These are phyloP conservation scores for Calonectris borealis DNA, from an alignment of 2,113 vertebrate species.

Conservation along the genomic window DNA sequence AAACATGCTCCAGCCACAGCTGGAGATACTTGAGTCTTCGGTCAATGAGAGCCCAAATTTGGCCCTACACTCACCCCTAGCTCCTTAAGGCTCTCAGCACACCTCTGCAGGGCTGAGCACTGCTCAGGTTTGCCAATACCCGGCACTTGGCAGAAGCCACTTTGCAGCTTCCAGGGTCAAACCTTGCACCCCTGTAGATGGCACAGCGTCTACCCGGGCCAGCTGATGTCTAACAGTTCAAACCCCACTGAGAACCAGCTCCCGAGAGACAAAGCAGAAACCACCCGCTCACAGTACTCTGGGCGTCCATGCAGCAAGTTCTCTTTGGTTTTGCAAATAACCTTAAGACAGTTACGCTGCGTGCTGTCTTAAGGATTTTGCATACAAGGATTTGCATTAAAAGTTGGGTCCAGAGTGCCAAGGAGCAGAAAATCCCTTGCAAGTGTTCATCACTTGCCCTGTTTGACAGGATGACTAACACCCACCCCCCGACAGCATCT, in stretches of 20 bases:
- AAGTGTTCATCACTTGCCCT: background rate
- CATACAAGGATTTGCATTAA: background rate
- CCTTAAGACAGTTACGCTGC: background rate
- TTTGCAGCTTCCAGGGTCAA: background rate
- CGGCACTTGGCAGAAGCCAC: background rate
- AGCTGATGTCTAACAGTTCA: background rate
- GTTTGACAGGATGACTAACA: background rate
- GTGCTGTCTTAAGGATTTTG: background rate
- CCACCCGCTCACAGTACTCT: accelerated
- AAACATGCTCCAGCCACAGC: background rate
- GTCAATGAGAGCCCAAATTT: background rate
- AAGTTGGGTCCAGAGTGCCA: background rate
- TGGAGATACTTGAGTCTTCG: background rate
- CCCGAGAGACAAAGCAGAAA: background rate
- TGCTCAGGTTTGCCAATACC: background rate
- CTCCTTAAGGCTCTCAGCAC: background rate
- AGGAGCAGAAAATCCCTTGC: background rate
- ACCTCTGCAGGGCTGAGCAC: background rate
- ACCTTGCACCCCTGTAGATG: background rate
- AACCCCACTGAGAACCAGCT: background rate
- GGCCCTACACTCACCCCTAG: background rate
- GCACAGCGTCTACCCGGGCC: accelerated
- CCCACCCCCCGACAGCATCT: background rate
- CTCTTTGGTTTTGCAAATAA: background rate
- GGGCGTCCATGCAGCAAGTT: background rate